A percentile compares a stretch with the other conserved stretches of the same genome.
Evolutionary conservation across 2,888 invertebrate species (phyloP).

Genomic region (Leucoptera coffeella): DNA sequence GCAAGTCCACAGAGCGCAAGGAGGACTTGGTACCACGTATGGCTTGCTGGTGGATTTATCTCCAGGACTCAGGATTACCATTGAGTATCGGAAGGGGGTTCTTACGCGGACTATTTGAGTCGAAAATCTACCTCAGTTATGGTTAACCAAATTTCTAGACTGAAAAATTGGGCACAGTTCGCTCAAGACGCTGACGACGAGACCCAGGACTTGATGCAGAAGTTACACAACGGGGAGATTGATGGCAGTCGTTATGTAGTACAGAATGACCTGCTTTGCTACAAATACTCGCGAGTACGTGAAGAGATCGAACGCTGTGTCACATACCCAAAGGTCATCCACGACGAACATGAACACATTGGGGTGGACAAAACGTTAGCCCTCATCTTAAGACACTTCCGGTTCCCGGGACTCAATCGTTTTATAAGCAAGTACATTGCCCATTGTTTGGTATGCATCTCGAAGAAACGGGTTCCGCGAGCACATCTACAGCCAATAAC

Average conservation of each 20-base stretch:
- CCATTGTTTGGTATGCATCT: conserved; percentile 2
- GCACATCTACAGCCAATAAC: conserved; percentile 2
- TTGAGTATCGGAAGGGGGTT: conserved; percentile 2
- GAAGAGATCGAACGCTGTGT: conserved; percentile 1
- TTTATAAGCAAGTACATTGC: conserved; percentile 3
- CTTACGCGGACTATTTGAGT: conserved; percentile 1
- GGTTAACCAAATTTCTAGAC: neutral
- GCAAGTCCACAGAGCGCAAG: conserved; percentile 6
- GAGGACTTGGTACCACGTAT: conserved; percentile 8
- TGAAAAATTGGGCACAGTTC: conserved; percentile 1
- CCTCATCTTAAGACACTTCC: conserved; percentile 2
- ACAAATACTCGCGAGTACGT: neutral
- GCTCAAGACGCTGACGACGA: conserved; percentile 2
- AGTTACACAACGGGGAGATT: neutral
- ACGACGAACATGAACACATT: conserved; percentile 4
- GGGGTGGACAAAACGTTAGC: conserved; percentile 4
- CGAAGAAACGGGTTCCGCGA: conserved; percentile 1
- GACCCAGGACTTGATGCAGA: neutral
- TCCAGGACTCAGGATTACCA: no score
- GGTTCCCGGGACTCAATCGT: conserved; percentile 2
- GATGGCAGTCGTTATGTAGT: conserved; percentile 1
- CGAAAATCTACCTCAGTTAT: conserved; percentile 1
- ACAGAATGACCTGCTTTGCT: conserved; percentile 1
- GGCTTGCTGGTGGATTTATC: conserved; percentile 8
- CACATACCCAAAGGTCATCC: conserved; percentile 3